Evolutionary conservation across 1,140 invertebrate species (phyloP), one percentile per base, ranked within the genome.

Genomic region (Stegodyphus dumicola): DNA sequence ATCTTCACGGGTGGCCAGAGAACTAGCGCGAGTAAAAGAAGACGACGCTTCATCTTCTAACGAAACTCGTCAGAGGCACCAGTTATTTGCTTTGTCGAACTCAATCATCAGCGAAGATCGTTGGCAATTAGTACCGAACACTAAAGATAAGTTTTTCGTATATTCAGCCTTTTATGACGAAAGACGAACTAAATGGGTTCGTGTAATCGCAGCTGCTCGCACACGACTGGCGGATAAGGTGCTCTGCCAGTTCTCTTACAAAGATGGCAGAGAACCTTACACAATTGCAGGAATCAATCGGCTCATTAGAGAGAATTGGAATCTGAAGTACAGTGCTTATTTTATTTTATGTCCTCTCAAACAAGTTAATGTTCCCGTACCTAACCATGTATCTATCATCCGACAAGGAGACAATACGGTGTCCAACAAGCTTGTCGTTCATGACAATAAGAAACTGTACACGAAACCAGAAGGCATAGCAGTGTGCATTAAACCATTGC

Each of bases 401-500:
- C 92, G 92, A 10, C 91, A 86, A 65, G 74, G 88, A 76, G 67
- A 87, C 77, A 51, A 94, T 0, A 90, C 93, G 75, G 49, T 74
- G 5, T 66, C 66, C 6, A 96, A 96, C 90, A 91, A 91, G 15
- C 88, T 92, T 33, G 86, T 90, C 5, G 89, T 93, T 0, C 91
- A 90, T 89, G 88, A 89, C 90, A 92, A 87, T 54, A 76, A 80
- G 64, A 81, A 84, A 33, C 9, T 6, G 17, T 83, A 67, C 51
- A 84, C 67, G 48, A 52, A 70, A 74, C 65, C 87, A 1, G 74
- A 70, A 48, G 92, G 92, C 80, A 93, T 98, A 49, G 96, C 94
- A 5, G 93, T 98, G n/a, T 99, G 97, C 90, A 95, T 98, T 11
- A 98, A 98, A 88, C 97, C 97, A 0, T 92, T 99, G 60, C 97